Evolutionary conservation across 2,797 vertebrate genomes (phyloP).

Genomic region (Paramormyrops hopkinsi): DNA sequence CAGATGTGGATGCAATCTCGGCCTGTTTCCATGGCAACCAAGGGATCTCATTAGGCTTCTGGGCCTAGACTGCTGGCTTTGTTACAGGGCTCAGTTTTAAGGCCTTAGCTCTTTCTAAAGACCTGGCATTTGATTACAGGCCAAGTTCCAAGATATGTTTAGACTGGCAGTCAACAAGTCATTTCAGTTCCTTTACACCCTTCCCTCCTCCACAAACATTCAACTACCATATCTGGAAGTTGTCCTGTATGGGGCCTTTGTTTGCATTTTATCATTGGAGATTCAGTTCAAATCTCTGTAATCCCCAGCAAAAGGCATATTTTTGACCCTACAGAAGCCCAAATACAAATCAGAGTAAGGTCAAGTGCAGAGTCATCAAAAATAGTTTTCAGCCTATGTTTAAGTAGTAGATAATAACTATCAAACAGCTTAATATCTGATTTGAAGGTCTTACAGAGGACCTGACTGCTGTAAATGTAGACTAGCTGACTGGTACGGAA

Average conservation of each 20-base stretch:
- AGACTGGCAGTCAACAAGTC: conserved; percentile 58
- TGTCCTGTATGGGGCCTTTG: conserved; percentile 38
- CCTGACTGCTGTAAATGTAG: neutral
- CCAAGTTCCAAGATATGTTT: conserved; percentile 57
- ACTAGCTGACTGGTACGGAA: neutral
- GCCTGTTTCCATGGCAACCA: conserved; percentile 65
- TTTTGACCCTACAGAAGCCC: neutral
- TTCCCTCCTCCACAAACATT: conserved; percentile 33
- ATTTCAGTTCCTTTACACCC: conserved; percentile 41
- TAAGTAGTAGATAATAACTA: neutral
- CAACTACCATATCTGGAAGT: conserved; percentile 35
- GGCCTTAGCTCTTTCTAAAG: conserved; percentile 53
- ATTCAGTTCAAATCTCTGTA: neutral
- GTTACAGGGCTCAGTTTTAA: conserved; percentile 50
- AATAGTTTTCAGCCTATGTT: neutral
- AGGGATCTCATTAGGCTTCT: conserved; percentile 60
- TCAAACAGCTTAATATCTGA: neutral
- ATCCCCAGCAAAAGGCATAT: neutral
- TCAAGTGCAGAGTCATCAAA: neutral
- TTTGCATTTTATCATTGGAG: conserved; percentile 32
- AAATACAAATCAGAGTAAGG: conserved; percentile 6
- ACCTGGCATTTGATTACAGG: conserved; percentile 45
- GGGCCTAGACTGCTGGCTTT: conserved; percentile 59
- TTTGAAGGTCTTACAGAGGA: neutral
- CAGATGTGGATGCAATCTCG: conserved; percentile 90